Conservation (phyloP, 2,797 vertebrate genomes). For the Sandelia bainsii region DNA sequence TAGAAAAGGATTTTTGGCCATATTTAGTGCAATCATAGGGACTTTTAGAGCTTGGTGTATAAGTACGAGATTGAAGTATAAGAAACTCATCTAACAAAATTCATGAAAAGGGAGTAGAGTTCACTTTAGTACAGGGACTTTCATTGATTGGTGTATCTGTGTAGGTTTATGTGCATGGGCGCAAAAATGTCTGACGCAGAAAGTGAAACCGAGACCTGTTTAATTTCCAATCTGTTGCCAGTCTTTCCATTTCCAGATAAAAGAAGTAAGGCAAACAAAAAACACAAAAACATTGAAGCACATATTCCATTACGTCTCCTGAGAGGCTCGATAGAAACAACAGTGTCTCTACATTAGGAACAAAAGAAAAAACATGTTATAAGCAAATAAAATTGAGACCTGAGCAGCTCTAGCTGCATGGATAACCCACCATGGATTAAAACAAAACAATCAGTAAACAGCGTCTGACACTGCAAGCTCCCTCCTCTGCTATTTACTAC, state of each 20-base stretch:
- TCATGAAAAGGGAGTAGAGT: slow-evolving; percentile 14
- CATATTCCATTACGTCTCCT: slow-evolving; percentile 72
- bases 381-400: slow-evolving; percentile 66
- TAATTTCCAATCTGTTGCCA: slow-evolving; percentile 61
- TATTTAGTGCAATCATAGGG: neutral
- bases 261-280: slow-evolving; percentile 58
- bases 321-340: slow-evolving; percentile 63
- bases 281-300: slow-evolving; percentile 65
- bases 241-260: slow-evolving; percentile 59
- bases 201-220: slow-evolving; percentile 57
- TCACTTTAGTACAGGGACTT: slow-evolving; percentile 18
- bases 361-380: slow-evolving; percentile 58
- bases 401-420: slow-evolving; percentile 66
- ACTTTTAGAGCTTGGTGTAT: neutral
- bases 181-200: slow-evolving; percentile 45
- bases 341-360: slow-evolving; percentile 67
- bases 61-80: too few species aligned
- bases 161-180: slow-evolving; percentile 24
- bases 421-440: slow-evolving; percentile 74
- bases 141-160: slow-evolving; percentile 32
- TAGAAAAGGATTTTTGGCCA: neutral
- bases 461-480: slow-evolving; percentile 53
- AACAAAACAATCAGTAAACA: slow-evolving; percentile 74
- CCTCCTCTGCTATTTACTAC: slow-evolving; percentile 67
- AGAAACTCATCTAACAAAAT: neutral